phyloP scores from a whole-genome alignment of 2,113 vertebrate genomes.

The Larimichthys polyactis region DNA sequence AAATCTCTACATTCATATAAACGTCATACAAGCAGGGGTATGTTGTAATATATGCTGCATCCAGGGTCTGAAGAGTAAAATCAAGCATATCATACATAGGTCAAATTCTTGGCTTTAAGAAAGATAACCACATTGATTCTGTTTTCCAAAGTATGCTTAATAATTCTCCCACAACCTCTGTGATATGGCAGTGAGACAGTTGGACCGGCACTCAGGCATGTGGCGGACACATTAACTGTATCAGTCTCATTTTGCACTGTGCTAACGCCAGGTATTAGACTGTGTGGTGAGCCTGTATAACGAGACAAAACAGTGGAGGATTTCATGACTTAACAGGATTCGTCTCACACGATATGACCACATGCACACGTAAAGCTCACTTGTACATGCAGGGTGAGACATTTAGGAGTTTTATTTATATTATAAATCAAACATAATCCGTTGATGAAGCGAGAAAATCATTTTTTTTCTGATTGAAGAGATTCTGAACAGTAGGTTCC shows the following conservation, averaged over 20 bases:
- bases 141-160: not conserved
- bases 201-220: constrained; percentile 52
- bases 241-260: constrained; percentile 10
- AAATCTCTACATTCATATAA: not conserved
- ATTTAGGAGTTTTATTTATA: not conserved
- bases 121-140: constrained; percentile 7
- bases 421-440: not conserved
- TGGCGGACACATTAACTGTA: constrained; percentile 66
- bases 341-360: constrained; percentile 56
- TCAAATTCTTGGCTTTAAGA: constrained; percentile 2
- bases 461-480: not conserved
- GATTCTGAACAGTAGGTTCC: not conserved
- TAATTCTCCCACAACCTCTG: constrained; percentile 11
- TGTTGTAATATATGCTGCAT: not conserved
- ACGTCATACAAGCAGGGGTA: not conserved
- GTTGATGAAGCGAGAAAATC: not conserved
- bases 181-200: constrained; percentile 13
- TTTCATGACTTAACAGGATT: constrained; percentile 68
- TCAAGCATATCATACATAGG: not conserved
- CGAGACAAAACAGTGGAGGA: constrained; percentile 62
- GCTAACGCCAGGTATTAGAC: constrained; percentile 63
- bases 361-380: constrained; percentile 30
- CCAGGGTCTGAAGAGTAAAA: constrained; percentile 11
- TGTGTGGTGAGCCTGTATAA: constrained; percentile 39
- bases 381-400: not conserved